Base-by-base conservation (phyloP, 2,888 invertebrate genomes). In the Dicyrtoma fusca region DNA sequence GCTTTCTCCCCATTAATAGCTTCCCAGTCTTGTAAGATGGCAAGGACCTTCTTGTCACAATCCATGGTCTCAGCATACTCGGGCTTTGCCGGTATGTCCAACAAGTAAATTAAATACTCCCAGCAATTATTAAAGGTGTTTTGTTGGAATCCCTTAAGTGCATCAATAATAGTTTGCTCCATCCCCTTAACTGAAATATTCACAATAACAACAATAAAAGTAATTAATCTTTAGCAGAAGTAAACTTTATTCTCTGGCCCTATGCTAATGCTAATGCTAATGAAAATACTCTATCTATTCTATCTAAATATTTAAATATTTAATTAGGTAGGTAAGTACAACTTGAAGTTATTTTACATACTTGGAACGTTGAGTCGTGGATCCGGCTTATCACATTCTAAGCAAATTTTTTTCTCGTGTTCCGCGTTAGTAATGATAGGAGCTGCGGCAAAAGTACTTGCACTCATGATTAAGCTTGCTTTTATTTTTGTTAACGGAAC, bases 111-210 rank as follows among this genome's bases (percentile, higher is more conserved):
- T 3, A 74, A 44, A 42, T 74, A 74, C 45, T 72, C 69, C 69
- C 72, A 72, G 42, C 53, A 72, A 21, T 69, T 72, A n/a, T 66
- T 51, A 44, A 74, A 74, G 25, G 72, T 72, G 26, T 25, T 57
- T 21, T 59, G 34, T 14, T 66, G 62, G 21, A 71, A 69, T 53
- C 61, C 71, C 13, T 68, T 57, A 17, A 74, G 47, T 23, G 68
- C 61, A 13, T 68, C 65, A 6, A 72, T 72, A 47, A 74, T 68
- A 17, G 57, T 57, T 17, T 19, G 42, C 23, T 74, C 74, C 59
- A 69, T 53, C 13, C 74, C 74, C 21, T 44, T 49, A 14, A 74
- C 74, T 74, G 44, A 14, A 71, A 62, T 11, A 34, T 8, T 5
- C 8, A 34, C 34, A 13, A 62, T 21, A 14, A 2, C 17, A 59